Evolutionary conservation across 2,113 vertebrate genomes (phyloP), one percentile per base, ranked within the genome.

Genomic region (Nipponia nippon): DNA sequence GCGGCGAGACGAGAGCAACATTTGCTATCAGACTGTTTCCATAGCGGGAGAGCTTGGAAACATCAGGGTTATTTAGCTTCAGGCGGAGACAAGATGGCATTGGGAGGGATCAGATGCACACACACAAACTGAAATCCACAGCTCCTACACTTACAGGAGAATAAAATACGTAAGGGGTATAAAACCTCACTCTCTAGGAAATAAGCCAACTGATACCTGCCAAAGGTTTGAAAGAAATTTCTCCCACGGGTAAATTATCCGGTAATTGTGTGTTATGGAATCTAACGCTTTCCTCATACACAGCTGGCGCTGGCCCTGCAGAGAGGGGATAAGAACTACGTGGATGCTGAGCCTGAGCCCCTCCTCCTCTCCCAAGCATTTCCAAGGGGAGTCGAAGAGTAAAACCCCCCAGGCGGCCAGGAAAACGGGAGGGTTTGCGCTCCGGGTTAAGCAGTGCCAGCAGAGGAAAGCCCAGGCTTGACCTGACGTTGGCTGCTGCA

Each of bases 1-100:
- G 27, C 1, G 0, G 40, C 0, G 2, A 63, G 75, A 56, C 29
- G 67, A 79, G 36, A 44, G 49, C 40, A 38, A 9, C 6, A 0
- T 75, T 58, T 79, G 69, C 14, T 21, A 30, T 13, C 18, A 29
- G 75, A 16, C 9, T 42, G 34, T 67, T 38, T 18, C 67, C 59
- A 16, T 7, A 29, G 55, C 0, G 0, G 69, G 44, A 73, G 79
- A 90, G 36, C 36, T 2, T 5, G 36, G 22, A 50, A 42, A 71
- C 25, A 27, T 17, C 11, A 5, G 77, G n/a, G 25, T 56, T 46
- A 4, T 53, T 53, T 11, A 52, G 72, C 91, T 77, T 30, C 55
- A 32, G 61, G 20, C 7, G 10, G 59, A 52, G 86, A 27, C 16
- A 46, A 55, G 70, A 17, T 4, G 27, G 67, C 69, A 75, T 18